phyloP scores from a whole-genome alignment of 2,113 vertebrate species.

The Pedetes capensis region DNA sequence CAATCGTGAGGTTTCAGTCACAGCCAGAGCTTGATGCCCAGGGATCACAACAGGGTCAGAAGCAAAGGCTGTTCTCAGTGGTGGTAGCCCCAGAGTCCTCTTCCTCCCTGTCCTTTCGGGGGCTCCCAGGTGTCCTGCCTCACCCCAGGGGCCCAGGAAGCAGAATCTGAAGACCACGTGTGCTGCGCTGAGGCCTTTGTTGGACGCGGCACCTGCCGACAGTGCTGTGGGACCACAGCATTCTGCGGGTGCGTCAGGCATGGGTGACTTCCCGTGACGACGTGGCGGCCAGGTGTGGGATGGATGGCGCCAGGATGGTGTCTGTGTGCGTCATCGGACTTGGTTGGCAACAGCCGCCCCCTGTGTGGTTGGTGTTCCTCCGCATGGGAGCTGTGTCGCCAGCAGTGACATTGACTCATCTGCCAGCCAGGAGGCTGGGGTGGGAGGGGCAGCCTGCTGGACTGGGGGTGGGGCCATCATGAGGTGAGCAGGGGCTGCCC shows the following conservation, averaged over 20 bases:
- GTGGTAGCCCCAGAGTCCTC: neutral
- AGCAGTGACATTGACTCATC: neutral
- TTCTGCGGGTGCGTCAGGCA: neutral
- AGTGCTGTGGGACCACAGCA: neutral
- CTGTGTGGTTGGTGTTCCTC: neutral
- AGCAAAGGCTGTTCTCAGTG: neutral
- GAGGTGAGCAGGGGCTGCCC: neutral
- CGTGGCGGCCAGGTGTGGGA: neutral
- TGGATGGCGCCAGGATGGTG: neutral
- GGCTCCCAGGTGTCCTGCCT: neutral
- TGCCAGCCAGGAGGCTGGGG: neutral
- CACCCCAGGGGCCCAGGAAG: neutral
- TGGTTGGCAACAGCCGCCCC: neutral
- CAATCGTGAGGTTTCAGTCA: slow-evolving; percentile 17
- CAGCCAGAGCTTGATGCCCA: neutral
- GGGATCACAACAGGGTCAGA: neutral
- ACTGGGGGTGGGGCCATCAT: neutral
- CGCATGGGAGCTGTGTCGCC: neutral
- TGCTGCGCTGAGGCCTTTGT: neutral
- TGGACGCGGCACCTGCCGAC: neutral
- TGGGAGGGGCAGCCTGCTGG: neutral
- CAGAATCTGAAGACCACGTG: neutral
- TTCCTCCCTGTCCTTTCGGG: neutral
- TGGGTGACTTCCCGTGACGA: neutral
- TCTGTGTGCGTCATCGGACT: neutral